These are phyloP conservation scores for Stylophora pistillata DNA, from an alignment of 64 coral and sea anemone species.

Conservation along the genomic window DNA sequence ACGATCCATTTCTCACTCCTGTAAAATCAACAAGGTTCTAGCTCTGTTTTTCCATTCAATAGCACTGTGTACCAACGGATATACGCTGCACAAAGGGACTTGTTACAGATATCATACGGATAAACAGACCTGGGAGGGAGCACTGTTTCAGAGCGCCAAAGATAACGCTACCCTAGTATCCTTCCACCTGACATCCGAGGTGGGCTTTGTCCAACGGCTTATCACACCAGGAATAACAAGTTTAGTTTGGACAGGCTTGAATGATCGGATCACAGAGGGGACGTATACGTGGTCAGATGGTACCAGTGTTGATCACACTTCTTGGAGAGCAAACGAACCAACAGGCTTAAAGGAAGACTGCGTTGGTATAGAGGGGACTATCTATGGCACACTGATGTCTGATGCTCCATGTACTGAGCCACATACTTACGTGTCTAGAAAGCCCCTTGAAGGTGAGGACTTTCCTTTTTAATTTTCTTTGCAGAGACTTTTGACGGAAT, in stretches of 20 bases:
- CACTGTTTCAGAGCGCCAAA: constrained; percentile 55
- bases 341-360: constrained; percentile 54
- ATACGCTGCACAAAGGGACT: constrained; percentile 40
- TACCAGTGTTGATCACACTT: constrained; percentile 68
- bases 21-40: not conserved
- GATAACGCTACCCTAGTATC: constrained; percentile 66
- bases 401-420: constrained; percentile 70
- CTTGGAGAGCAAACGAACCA: constrained; percentile 76
- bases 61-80: constrained; percentile 60
- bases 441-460: constrained; percentile 76
- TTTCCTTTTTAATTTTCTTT: not conserved
- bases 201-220: constrained; percentile 27
- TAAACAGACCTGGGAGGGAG: constrained; percentile 69
- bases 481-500: too few species aligned
- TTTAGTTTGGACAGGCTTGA: constrained; percentile 61
- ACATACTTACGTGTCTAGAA: constrained; percentile 68
- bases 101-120: constrained; percentile 69
- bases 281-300: constrained; percentile 71
- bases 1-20: too few species aligned
- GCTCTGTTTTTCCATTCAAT: not conserved
- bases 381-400: constrained; percentile 66
- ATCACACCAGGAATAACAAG: not conserved
- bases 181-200: constrained; percentile 43
- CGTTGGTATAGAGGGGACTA: constrained; percentile 47
- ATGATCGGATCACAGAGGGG: constrained; percentile 73